Conservation (phyloP, 2,888 invertebrate genomes). For the Incurvaria masculella region DNA sequence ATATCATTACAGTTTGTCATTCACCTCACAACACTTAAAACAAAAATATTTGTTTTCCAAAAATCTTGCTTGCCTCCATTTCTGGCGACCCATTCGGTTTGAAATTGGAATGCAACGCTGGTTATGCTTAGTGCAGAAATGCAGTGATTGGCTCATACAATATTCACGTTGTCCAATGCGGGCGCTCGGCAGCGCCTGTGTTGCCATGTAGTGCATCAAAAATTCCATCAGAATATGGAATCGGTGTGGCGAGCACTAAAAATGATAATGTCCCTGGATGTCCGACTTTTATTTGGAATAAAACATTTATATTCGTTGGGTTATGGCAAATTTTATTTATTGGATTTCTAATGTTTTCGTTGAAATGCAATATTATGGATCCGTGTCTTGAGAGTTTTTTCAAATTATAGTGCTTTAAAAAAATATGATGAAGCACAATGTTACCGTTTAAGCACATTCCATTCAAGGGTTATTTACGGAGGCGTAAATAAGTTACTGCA, state of each 20-base stretch:
- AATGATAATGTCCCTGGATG: constrained; percentile 57
- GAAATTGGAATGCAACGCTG: constrained; percentile 53
- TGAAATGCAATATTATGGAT: too few relatives aligned
- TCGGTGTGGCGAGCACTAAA: constrained; percentile 56
- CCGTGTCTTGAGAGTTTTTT: too few relatives aligned
- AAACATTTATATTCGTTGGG: constrained; percentile 50
- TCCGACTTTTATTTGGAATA: constrained; percentile 50
- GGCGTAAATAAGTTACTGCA: too few relatives aligned
- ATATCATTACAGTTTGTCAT: too few relatives aligned
- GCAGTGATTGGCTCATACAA: constrained; percentile 55
- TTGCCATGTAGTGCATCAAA: constrained; percentile 54
- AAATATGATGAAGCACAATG: too few relatives aligned
- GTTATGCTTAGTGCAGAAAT: constrained; percentile 25
- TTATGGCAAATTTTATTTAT: constrained; percentile 44
- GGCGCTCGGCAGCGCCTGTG: constrained; percentile 40
- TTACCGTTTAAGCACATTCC: too few relatives aligned
- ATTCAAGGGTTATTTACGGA: too few relatives aligned
- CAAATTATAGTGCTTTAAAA: too few relatives aligned
- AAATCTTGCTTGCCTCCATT: background rate
- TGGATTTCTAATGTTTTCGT: constrained; percentile 28
- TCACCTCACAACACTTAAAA: too few relatives aligned
- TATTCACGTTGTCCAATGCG: constrained; percentile 49
- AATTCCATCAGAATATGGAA: constrained; percentile 56
- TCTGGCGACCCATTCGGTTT: constrained; percentile 18
- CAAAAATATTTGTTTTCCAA: too few relatives aligned